Evolutionary conservation across 2,113 vertebrate species (phyloP), one percentile per base, ranked within the genome.

Genomic region (Trogon melanurus): DNA sequence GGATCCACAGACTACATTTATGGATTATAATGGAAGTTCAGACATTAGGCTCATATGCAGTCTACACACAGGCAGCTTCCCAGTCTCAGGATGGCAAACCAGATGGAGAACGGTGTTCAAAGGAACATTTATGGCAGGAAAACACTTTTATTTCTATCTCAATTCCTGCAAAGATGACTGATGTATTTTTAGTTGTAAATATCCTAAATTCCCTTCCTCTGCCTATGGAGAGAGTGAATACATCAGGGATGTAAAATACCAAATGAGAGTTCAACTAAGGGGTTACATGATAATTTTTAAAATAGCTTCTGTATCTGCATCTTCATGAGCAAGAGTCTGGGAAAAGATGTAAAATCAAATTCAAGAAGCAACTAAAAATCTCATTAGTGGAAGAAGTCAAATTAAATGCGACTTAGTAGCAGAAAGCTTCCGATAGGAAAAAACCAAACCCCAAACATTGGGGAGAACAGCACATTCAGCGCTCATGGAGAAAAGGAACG

Each of bases 371-470:
- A 70, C 26, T 64, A 61, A 79, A 95, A 76, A 26, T 53, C 74
- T 64, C 17, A 47, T 21, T 71, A 14, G 34, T 85, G 20, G 45
- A 87, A 89, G 13, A 85, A 91, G 62, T 65, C 45, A 89, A 89
- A 87, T 48, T 30, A 53, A 83, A 13, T 11, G n/a, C 66, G 50
- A 64, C 25, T 89, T 38, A 70, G 41, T 21, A 71, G 45, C 22
- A 91, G 53, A 79, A 91, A 91, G 38, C 13, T 70, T 93, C 53
- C 34, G 65, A 9, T 1, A 48, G 14, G 9, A 73, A 86, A 86
- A 85, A 4, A 2, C 1, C 3, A 3, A 2, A 2, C 2, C 10
- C 11, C 38, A 66, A 54, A 32, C 44, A 44, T 2, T n/a, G 1
- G 1, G 10, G 34, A 88, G 19, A 95, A 56, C 27, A 89, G 73